Conservation (phyloP, 2,797 vertebrate species). For the Ctenopoma kingsleyae region DNA sequence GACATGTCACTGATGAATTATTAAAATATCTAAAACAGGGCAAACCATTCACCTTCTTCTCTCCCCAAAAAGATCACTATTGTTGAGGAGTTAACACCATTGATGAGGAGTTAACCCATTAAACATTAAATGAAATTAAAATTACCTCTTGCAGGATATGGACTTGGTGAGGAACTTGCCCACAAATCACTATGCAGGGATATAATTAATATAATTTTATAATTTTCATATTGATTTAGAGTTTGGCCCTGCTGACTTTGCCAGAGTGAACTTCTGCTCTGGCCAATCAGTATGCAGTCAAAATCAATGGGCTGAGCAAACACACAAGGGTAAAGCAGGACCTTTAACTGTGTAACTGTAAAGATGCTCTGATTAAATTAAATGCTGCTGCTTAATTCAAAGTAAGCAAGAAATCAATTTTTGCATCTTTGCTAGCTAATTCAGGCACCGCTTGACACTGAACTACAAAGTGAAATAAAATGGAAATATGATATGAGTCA, state of each 20-base stretch:
- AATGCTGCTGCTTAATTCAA: slow-evolving; percentile 27
- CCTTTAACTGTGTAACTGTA: slow-evolving; percentile 26
- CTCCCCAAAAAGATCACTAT: slow-evolving; percentile 40
- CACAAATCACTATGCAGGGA: slow-evolving; percentile 40
- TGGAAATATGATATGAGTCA: slow-evolving; percentile 38
- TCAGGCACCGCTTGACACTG: slow-evolving; percentile 15
- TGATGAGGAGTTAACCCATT: slow-evolving; percentile 59
- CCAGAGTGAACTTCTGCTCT: slow-evolving; percentile 31
- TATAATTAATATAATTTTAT: slow-evolving; percentile 9
- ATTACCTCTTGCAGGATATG: slow-evolving; percentile 37
- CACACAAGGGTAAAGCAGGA: slow-evolving; percentile 25
- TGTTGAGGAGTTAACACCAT: not conserved
- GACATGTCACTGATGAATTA: slow-evolving; percentile 82
- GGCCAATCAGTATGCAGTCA: slow-evolving; percentile 31
- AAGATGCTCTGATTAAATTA: slow-evolving; percentile 19
- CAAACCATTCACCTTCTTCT: slow-evolving; percentile 35
- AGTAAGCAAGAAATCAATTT: slow-evolving; percentile 20
- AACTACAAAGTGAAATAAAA: slow-evolving; percentile 43
- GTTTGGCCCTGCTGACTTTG: slow-evolving; percentile 42
- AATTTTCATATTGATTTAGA: slow-evolving; percentile 57
- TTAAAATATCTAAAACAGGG: slow-evolving; percentile 76
- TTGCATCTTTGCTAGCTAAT: slow-evolving; percentile 24
- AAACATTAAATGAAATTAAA: slow-evolving; percentile 39
- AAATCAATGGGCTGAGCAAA: slow-evolving; percentile 55
- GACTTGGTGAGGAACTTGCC: slow-evolving; percentile 15